phyloP scores from a whole-genome alignment of 1,140 invertebrate species.

The Physella acuta region DNA sequence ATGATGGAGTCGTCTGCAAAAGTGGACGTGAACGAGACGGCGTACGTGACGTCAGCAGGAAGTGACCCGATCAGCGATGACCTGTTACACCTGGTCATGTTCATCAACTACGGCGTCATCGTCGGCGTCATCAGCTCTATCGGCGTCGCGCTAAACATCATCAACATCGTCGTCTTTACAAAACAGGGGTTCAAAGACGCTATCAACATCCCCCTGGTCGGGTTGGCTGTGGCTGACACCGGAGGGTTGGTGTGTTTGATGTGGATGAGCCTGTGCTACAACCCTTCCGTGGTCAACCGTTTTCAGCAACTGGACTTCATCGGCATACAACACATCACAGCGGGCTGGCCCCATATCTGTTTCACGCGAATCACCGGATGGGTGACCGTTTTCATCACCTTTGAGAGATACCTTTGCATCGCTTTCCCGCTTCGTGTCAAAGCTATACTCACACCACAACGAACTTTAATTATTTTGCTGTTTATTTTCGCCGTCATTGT shows the following conservation, averaged over 20 bases:
- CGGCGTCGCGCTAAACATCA: not conserved
- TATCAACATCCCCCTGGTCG: not conserved
- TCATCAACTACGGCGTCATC: not conserved
- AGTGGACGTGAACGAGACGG: too few species aligned
- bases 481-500: conserved; percentile 3
- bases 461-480: conserved; percentile 5
- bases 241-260: not conserved
- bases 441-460: not conserved
- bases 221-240: not conserved
- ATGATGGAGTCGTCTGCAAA: too few species aligned
- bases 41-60: too few species aligned
- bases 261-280: not conserved
- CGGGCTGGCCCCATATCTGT: conserved; percentile 14
- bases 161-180: not conserved
- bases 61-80: not conserved
- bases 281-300: not conserved
- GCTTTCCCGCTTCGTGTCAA: conserved; percentile 3
- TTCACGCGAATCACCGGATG: conserved; percentile 23
- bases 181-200: not conserved
- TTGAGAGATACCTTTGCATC: conserved; percentile 24
- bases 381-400: conserved; percentile 23
- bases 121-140: not conserved
- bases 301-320: conserved; percentile 11
- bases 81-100: not conserved
- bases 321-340: conserved; percentile 14